phyloP scores from a whole-genome alignment of 2,113 vertebrate species.

The Panurus biarmicus region DNA sequence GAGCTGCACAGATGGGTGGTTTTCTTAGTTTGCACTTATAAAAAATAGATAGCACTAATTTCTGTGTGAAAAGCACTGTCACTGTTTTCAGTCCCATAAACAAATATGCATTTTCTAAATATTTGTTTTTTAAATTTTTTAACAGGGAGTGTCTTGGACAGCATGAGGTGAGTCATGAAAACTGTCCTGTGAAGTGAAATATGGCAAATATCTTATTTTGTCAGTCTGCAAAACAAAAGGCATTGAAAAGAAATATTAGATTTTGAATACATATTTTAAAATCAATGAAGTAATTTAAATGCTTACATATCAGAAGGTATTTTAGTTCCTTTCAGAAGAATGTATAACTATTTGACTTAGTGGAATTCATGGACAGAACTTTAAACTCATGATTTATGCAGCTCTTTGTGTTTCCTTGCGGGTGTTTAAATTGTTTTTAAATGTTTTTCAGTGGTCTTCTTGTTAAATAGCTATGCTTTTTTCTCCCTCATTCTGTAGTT shows the following conservation, averaged over 20 bases:
- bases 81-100: not conserved
- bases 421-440: not conserved
- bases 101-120: not conserved
- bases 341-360: not conserved
- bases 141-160: slow-evolving; percentile 75
- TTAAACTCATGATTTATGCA: not conserved
- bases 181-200: not conserved
- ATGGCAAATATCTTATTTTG: not conserved
- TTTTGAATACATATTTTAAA: not conserved
- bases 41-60: not conserved
- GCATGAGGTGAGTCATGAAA: slow-evolving; percentile 71
- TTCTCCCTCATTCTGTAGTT: accelerated
- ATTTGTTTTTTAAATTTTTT: slow-evolving; percentile 10
- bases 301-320: not conserved
- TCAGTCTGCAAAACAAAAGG: not conserved
- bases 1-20: not conserved
- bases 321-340: not conserved
- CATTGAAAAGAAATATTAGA: not conserved
- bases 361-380: not conserved
- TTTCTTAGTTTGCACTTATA: not conserved
- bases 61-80: not conserved
- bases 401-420: not conserved
- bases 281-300: not conserved
- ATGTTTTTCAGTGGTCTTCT: accelerated
- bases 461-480: not conserved